A percentile compares a stretch with the other conserved stretches of the same genome.
Conservation (phyloP, 2,888 invertebrate genomes). For the Diadegma fenestrale region DNA sequence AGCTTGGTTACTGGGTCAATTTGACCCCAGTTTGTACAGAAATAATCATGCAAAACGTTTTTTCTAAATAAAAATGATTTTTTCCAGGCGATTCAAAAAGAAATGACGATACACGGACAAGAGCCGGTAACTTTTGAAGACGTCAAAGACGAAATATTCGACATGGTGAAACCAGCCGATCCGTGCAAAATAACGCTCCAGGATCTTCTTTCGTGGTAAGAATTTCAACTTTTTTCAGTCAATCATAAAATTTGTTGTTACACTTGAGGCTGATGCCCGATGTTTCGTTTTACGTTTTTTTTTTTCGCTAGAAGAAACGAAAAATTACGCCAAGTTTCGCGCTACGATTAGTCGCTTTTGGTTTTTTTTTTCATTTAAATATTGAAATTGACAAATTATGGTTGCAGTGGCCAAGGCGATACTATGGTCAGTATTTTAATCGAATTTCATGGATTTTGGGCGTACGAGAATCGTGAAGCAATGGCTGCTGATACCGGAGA, state of each 20-base stretch:
- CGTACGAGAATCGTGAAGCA: slow-evolving; percentile 96
- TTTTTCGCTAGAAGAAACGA: background rate
- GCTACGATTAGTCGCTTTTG: background rate
- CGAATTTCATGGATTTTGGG: slow-evolving; percentile 98
- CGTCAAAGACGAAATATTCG: slow-evolving; percentile 98
- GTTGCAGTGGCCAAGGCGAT: slow-evolving; percentile 94
- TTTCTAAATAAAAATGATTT: slow-evolving; percentile 8
- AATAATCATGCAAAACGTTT: background rate
- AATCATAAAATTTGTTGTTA: background rate
- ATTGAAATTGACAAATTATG: background rate
- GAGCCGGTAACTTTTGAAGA: slow-evolving; percentile 96
- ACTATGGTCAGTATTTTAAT: slow-evolving; percentile 97
- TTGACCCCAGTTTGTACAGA: background rate
- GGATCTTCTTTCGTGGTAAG: slow-evolving; percentile 92
- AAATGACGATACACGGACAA: slow-evolving; percentile 94
- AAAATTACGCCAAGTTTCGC: background rate
- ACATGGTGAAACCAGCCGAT: slow-evolving; percentile 97
- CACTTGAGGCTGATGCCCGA: background rate
- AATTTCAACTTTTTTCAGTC: slow-evolving; percentile 28
- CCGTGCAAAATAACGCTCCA: slow-evolving; percentile 93
- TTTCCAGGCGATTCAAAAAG: slow-evolving; percentile 94
- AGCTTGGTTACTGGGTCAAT: too few species aligned
- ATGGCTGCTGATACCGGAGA: slow-evolving; percentile 88
- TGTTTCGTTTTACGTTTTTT: background rate
- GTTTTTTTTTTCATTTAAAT: background rate